These are phyloP conservation scores for Monoplex corrugatus DNA, from an alignment of 2,888 invertebrate species.

Conservation along the genomic window DNA sequence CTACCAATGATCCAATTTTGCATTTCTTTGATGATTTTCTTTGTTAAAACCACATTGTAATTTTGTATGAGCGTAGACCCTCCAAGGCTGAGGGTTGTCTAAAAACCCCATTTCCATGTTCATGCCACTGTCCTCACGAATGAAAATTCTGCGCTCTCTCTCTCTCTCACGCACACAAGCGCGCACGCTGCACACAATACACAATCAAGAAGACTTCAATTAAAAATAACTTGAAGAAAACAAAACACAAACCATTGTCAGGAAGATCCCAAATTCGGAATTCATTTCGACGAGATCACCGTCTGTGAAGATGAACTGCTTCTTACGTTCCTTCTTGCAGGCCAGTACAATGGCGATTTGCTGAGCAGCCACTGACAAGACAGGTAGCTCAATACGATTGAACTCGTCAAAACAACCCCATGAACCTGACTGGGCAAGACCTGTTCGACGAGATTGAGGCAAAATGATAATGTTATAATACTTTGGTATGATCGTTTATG, in stretches of 20 bases:
- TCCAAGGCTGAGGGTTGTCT: too few relatives aligned
- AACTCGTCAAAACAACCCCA: slow-evolving; percentile 98
- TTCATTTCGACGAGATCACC: slow-evolving; percentile 91
- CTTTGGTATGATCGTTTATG: too few relatives aligned
- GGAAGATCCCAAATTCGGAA: slow-evolving; percentile 91
- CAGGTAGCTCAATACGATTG: slow-evolving; percentile 94
- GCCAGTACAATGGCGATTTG: slow-evolving; percentile 90
- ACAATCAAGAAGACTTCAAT: not conserved
- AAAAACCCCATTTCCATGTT: too few relatives aligned
- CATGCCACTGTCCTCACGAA: too few relatives aligned
- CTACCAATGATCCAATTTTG: too few relatives aligned
- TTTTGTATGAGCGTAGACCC: too few relatives aligned
- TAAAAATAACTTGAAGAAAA: slow-evolving; percentile 11
- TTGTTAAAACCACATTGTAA: too few relatives aligned
- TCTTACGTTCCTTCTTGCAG: slow-evolving; percentile 84
- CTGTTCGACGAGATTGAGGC: slow-evolving; percentile 68
- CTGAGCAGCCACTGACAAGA: slow-evolving; percentile 95
- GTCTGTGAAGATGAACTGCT: slow-evolving; percentile 86
- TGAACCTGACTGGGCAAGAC: slow-evolving; percentile 91
- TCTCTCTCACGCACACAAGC: not conserved
- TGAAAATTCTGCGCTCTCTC: too few relatives aligned
- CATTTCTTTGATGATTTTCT: too few relatives aligned
- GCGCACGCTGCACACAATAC: not conserved
- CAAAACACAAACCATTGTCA: slow-evolving; percentile 80
- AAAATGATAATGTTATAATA: too few relatives aligned